Percentiles rank a stretch among this genome's conserved stretches.
phyloP scores from a whole-genome alignment of 35 echinoderm and acorn worm species.

The Acanthaster planci region DNA sequence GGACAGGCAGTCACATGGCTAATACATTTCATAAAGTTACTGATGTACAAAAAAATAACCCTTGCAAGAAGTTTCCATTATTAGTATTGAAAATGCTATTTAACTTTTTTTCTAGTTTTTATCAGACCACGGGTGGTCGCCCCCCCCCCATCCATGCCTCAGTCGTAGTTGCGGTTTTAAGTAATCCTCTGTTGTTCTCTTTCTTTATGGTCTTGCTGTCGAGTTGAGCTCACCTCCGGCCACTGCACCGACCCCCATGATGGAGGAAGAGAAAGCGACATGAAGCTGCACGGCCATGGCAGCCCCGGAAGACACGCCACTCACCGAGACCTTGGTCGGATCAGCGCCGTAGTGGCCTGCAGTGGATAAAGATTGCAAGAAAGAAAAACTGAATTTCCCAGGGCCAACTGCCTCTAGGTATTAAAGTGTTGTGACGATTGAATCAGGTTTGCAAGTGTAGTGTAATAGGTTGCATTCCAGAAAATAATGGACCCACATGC shows the following conservation, averaged over 20 bases:
- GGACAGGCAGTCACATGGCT: no score
- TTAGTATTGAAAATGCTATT: no score
- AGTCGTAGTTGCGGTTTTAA: background rate
- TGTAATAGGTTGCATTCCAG: no score
- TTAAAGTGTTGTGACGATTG: no score
- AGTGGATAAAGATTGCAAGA: background rate
- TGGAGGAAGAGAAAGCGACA: slow-evolving; percentile 62
- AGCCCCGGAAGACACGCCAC: slow-evolving; percentile 71
- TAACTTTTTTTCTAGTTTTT: no score
- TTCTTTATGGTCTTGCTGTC: background rate
- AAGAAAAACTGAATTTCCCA: background rate
- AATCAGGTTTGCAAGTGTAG: no score
- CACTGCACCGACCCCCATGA: slow-evolving; percentile 82
- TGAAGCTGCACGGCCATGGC: slow-evolving; percentile 90
- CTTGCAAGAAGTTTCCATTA: no score
- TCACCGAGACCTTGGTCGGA: slow-evolving; percentile 63
- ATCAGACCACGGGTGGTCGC: background rate
- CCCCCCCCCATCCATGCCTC: background rate
- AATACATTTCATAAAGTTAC: no score
- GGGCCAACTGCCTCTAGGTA: no score
- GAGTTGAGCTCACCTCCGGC: slow-evolving; percentile 63
- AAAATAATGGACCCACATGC: no score
- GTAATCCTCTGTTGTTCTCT: background rate
- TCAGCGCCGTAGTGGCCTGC: slow-evolving; percentile 68
- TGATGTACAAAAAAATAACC: no score